Conservation (phyloP, 2,113 vertebrate genomes). For the Hemiscyllium ocellatum region DNA sequence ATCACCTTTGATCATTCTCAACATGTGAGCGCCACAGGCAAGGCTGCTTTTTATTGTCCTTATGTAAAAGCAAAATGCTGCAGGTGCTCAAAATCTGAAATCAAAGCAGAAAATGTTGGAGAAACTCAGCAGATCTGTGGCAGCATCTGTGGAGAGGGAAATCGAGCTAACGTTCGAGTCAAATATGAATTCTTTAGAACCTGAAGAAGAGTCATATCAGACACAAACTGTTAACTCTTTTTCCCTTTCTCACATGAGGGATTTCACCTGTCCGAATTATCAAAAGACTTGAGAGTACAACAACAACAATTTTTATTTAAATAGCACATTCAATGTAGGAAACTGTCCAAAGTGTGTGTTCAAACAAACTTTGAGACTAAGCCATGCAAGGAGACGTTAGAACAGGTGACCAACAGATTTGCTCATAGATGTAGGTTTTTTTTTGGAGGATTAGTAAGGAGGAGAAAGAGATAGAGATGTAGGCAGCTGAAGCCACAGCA, state of each 20-base stretch:
- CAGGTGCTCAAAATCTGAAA: no score
- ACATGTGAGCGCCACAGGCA: background rate
- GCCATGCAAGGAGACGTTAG: background rate
- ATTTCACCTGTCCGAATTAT: background rate
- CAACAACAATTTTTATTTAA: background rate
- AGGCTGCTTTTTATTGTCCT: background rate
- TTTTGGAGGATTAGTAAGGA: background rate
- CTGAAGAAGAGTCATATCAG: no score
- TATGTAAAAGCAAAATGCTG: no score
- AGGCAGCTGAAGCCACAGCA: background rate
- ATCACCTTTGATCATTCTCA: background rate
- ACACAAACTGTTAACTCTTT: no score
- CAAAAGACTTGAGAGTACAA: no score
- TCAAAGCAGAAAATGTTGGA: no score
- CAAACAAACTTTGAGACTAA: background rate
- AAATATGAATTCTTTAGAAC: no score
- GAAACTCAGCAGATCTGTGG: no score
- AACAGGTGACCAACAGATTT: background rate
- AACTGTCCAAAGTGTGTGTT: background rate
- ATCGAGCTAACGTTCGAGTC: no score
- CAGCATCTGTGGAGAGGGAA: no score
- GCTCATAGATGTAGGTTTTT: background rate
- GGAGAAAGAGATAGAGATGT: background rate
- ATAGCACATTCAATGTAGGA: background rate
- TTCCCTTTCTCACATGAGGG: background rate